Percentiles rank a stretch among this genome's conserved stretches.
Evolutionary conservation across 2,797 vertebrate genomes (phyloP).

Genomic region (Megalops cyprinoides): DNA sequence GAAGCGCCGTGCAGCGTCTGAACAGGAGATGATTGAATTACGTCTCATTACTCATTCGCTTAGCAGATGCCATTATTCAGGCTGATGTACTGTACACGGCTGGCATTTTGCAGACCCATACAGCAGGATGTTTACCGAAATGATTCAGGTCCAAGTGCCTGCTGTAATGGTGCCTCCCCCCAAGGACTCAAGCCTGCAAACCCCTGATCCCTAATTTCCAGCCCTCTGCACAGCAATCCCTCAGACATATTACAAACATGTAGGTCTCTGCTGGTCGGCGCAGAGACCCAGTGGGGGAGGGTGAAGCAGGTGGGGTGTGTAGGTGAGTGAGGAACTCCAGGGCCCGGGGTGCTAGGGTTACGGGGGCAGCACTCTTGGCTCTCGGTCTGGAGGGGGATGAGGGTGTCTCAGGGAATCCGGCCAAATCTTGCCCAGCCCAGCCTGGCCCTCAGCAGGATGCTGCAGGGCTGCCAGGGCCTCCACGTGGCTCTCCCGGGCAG

Average conservation of each 20-base stretch:
- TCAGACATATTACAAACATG: too few species aligned
- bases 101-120: neutral
- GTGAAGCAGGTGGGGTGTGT: too few species aligned
- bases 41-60: constrained; percentile 11
- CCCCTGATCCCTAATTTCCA: too few species aligned
- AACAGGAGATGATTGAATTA: constrained; percentile 2
- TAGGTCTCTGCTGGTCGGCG: neutral
- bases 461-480: neutral
- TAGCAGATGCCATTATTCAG: neutral
- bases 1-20: neutral
- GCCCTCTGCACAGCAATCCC: too few species aligned
- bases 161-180: neutral
- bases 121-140: constrained; percentile 8
- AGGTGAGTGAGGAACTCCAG: neutral
- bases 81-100: neutral
- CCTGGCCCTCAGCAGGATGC: constrained; percentile 13
- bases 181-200: neutral
- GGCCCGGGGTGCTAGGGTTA: neutral
- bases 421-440: constrained; percentile 3
- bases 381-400: neutral
- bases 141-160: neutral
- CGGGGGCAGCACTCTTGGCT: too few species aligned
- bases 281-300: too few species aligned
- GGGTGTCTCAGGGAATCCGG: neutral
- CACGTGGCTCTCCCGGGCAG: neutral